Evolutionary conservation across 2,888 invertebrate species (phyloP), one percentile per base, ranked within the genome.

Genomic region (Cosmorhoe ocellata): DNA sequence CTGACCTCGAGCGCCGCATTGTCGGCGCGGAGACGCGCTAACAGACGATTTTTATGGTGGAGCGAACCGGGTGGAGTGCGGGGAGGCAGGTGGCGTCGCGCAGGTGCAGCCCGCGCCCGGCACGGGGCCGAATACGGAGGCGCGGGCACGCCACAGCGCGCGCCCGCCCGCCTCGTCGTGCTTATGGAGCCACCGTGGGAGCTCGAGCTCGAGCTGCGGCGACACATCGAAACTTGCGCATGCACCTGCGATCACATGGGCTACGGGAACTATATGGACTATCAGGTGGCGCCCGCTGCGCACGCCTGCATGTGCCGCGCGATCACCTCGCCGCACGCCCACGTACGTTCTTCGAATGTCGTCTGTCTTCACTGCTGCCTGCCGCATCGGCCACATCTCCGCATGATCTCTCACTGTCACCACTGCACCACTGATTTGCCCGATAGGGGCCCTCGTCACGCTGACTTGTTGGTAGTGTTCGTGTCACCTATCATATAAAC

Each of bases 191-290:
- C 88, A 69, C 87, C 88, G 64, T 90, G 92, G 91, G 93, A 93
- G 79, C 90, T 96, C 74, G 96, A 96, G 85, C 92, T 95, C 79
- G 96, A 97, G 91, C 93, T 97, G 85, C 93, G 96, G 81, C 93
- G 95, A 84, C 97, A 97, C 92, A 96, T 97, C 83, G 95, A 95
- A 87, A 94, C 93, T 82, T 97, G 97, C 91, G 94, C 95, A 69
- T 97, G 97, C 91, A 94, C 96, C 73, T 97, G 97, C 92, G 96
- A 96, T 92, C 97, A 97, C 92, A 95, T 97, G 95, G 97, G 97
- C 80, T 96, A 96, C 91, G 97, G 97, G 72, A 97, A 97, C 91
- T 96, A 94, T 84, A 94, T 96, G 94, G 96, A 96, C 91, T 96
- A 96, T 90, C 96, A 96, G 94, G 95, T 95, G 85, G 82, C 86